phyloP scores from a whole-genome alignment of 2,888 invertebrate species.

The Phengaris arion region DNA sequence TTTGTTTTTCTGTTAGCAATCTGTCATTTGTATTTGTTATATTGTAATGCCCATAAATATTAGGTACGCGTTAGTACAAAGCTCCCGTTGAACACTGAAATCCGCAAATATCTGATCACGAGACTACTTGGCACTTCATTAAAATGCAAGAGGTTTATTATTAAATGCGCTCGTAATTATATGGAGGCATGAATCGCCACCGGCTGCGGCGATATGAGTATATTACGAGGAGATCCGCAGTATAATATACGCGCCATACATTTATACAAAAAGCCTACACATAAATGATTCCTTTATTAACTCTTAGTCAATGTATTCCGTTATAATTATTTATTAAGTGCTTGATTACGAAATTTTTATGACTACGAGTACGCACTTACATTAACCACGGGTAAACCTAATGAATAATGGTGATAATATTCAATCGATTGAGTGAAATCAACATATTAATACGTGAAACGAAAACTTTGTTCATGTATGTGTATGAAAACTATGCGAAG shows the following conservation, averaged over 20 bases:
- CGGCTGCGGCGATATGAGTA: slow-evolving; percentile 49
- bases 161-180: slow-evolving; percentile 67
- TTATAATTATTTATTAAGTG: neutral
- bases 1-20: no score
- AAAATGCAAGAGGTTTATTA: slow-evolving; percentile 57
- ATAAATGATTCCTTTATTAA: neutral
- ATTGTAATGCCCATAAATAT: no score
- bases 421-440: no score
- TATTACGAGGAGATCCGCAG: slow-evolving; percentile 51
- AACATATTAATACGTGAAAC: no score
- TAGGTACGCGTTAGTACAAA: no score
- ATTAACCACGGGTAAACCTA: neutral
- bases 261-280: neutral
- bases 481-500: no score
- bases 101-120: slow-evolving; percentile 49
- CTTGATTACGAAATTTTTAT: neutral
- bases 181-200: slow-evolving; percentile 57
- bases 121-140: slow-evolving; percentile 71
- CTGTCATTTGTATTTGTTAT: no score
- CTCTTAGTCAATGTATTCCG: neutral
- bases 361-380: neutral
- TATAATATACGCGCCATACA: slow-evolving; percentile 41
- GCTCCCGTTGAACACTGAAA: slow-evolving; percentile 25
- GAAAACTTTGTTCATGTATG: no score
- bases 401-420: no score